Conservation (phyloP, 1,140 invertebrate genomes). For the Radopholus similis region DNA sequence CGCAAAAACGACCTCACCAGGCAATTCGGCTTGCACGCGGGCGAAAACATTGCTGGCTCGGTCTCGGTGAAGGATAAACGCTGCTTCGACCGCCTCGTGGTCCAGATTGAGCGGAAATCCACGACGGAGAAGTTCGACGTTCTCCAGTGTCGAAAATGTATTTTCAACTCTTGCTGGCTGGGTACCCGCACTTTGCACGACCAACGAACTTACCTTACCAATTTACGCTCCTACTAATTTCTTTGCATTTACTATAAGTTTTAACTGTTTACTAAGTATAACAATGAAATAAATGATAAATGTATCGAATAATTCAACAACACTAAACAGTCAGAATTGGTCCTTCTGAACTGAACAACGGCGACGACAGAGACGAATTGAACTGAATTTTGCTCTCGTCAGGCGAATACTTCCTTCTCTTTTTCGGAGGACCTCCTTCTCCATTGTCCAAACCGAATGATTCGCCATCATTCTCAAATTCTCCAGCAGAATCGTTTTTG, state of each 20-base stretch:
- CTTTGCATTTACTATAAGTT: too few species aligned
- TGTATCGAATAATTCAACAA: neutral
- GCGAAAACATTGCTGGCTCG: constrained; percentile 58
- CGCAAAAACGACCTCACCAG: constrained; percentile 23
- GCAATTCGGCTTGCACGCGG: constrained; percentile 55
- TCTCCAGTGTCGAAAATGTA: constrained; percentile 56
- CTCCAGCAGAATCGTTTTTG: neutral
- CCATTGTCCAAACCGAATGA: neutral
- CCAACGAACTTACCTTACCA: constrained; percentile 54
- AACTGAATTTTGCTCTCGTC: too few species aligned
- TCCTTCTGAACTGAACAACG: too few species aligned
- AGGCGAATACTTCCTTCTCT: neutral
- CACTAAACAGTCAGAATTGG: too few species aligned
- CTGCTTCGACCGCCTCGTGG: constrained; percentile 57
- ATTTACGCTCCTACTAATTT: constrained; percentile 52
- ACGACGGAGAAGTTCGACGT: constrained; percentile 58
- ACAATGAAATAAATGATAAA: neutral
- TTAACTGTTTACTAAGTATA: too few species aligned
- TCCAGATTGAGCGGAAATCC: constrained; percentile 57
- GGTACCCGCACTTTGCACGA: constrained; percentile 47
- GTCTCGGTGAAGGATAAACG: constrained; percentile 58
- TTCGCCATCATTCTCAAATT: neutral
- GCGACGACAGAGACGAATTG: too few species aligned
- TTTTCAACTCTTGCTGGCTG: constrained; percentile 59
- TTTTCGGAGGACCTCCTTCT: neutral